Percentiles rank a stretch among this genome's conserved stretches.
Evolutionary conservation across 30 jellyfish, hydroid and myxozoan species (phyloP).

Genomic region (Mastigias papua): DNA sequence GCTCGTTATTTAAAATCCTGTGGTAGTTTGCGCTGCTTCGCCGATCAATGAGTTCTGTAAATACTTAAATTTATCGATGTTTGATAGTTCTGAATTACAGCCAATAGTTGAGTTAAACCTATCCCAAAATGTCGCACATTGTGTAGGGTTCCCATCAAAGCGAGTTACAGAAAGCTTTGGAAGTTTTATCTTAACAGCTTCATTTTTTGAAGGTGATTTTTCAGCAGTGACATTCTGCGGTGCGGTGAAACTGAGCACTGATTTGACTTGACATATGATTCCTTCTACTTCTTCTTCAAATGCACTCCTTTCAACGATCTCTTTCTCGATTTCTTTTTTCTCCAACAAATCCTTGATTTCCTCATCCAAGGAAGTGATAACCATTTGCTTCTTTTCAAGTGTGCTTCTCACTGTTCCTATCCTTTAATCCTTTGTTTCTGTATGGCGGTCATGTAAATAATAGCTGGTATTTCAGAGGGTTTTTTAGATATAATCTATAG

Average conservation of each 20-base stretch:
- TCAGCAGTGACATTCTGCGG: not conserved
- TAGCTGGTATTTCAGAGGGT: too few species aligned
- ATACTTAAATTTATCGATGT: not conserved
- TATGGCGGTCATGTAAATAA: too few species aligned
- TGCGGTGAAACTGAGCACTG: not conserved
- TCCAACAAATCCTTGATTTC: not conserved
- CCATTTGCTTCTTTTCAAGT: not conserved
- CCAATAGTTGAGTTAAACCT: slow-evolving; percentile 33
- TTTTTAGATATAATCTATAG: too few species aligned
- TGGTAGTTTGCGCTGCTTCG: slow-evolving; percentile 1
- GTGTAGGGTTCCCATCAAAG: slow-evolving; percentile 41
- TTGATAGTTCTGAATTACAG: not conserved
- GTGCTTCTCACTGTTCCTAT: too few species aligned
- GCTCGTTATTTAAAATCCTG: not conserved
- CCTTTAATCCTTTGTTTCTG: too few species aligned
- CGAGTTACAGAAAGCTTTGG: slow-evolving; percentile 28
- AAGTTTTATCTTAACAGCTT: not conserved
- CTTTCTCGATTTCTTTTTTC: not conserved
- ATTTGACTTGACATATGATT: not conserved
- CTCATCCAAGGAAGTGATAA: not conserved
- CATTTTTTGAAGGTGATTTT: not conserved
- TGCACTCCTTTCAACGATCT: not conserved
- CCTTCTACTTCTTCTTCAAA: not conserved
- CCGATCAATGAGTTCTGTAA: slow-evolving; percentile 12
- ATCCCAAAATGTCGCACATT: slow-evolving; percentile 42